Evolutionary conservation across 2,888 invertebrate genomes (phyloP).

Genomic region (Trichacis sp.): DNA sequence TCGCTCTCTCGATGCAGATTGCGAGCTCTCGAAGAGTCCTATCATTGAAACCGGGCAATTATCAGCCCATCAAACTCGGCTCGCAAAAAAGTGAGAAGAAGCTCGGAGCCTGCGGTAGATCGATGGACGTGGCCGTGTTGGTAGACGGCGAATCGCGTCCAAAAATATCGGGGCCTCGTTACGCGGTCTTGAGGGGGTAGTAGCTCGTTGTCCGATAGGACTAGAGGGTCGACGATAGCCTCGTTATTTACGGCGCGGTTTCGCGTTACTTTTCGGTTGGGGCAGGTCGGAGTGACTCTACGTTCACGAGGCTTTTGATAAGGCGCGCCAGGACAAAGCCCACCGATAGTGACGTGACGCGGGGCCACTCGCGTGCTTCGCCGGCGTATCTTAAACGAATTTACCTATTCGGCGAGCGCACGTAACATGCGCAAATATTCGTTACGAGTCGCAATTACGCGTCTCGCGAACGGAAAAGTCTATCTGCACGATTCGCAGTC

Average conservation of each 20-base stretch:
- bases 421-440: slow-evolving; percentile 25
- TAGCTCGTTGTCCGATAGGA: slow-evolving; percentile 27
- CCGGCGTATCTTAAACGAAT: slow-evolving; percentile 39
- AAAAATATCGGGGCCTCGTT: neutral
- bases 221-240: slow-evolving; percentile 51
- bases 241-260: slow-evolving; percentile 67
- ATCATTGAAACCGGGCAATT: neutral
- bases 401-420: slow-evolving; percentile 37
- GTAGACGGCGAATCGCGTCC: too few species aligned
- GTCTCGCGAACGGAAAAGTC: too few species aligned
- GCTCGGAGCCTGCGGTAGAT: neutral
- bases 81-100: neutral
- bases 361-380: slow-evolving; percentile 43
- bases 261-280: slow-evolving; percentile 62
- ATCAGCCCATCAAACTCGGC: neutral
- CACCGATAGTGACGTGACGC: slow-evolving; percentile 45
- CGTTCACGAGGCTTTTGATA: slow-evolving; percentile 48
- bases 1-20: too few species aligned
- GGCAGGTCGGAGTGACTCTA: slow-evolving; percentile 58
- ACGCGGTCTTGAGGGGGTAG: slow-evolving; percentile 19
- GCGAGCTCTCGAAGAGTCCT: neutral
- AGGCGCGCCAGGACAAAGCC: slow-evolving; percentile 28
- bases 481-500: too few species aligned
- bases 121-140: neutral
- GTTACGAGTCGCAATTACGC: too few species aligned